Evolutionary conservation across 92 coral and sea anemone genomes (phyloP).

Genomic region (Ricordea florida): DNA sequence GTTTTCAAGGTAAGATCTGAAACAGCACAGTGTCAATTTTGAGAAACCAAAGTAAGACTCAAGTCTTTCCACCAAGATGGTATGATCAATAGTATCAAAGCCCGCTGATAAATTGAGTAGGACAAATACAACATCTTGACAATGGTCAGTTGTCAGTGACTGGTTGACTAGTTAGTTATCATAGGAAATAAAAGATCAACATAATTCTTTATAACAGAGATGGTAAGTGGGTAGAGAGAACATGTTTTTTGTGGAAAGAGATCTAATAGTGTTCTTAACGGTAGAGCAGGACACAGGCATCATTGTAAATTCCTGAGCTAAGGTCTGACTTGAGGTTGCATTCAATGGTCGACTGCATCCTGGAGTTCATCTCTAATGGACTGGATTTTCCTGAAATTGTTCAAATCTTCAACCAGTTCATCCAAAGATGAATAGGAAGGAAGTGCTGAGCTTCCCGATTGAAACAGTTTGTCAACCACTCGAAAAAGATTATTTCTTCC

Average conservation of each 20-base stretch:
- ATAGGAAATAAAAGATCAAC: constrained; percentile 7
- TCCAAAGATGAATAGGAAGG: not conserved
- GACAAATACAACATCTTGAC: constrained; percentile 22
- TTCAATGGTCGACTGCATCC: too few relatives aligned
- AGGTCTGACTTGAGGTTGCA: too few relatives aligned
- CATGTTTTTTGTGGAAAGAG: too few relatives aligned
- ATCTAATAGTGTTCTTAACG: too few relatives aligned
- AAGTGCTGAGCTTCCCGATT: not conserved
- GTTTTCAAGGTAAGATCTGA: constrained; percentile 8
- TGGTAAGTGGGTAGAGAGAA: too few relatives aligned
- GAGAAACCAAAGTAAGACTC: constrained; percentile 4
- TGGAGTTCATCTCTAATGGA: not conserved
- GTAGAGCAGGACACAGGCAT: too few relatives aligned
- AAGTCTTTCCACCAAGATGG: not conserved
- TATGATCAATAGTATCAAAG: constrained; percentile 26
- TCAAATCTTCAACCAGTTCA: not conserved
- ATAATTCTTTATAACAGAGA: too few relatives aligned
- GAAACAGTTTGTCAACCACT: not conserved
- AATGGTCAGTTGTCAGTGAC: constrained; percentile 8
- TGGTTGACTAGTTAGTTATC: not conserved
- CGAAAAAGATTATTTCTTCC: not conserved
- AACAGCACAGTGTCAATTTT: not conserved
- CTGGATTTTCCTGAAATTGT: not conserved
- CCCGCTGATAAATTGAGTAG: constrained; percentile 21
- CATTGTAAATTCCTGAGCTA: too few relatives aligned